phyloP scores from a whole-genome alignment of 1,140 invertebrate genomes.

The Holcopasites calliopsidis region DNA sequence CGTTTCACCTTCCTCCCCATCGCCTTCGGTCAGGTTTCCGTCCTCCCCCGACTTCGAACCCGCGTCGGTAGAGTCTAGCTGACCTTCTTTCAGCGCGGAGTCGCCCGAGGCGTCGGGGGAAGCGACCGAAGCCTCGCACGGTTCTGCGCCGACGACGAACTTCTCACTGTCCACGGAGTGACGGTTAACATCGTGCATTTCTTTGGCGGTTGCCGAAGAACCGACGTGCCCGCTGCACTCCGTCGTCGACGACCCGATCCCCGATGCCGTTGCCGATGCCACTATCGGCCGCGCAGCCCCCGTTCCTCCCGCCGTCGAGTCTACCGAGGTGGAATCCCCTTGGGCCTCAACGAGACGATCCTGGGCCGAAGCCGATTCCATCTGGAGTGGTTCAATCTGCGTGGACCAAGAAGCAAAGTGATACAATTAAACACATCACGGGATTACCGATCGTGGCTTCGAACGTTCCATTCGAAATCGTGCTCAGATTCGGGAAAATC shows the following conservation, averaged over 20 bases:
- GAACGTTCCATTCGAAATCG: background rate
- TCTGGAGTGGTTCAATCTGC: slow-evolving; percentile 67
- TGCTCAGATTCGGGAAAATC: too few relatives aligned
- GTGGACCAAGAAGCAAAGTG: slow-evolving; percentile 24
- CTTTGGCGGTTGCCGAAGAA: background rate
- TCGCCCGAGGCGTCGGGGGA: background rate
- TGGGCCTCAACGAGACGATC: slow-evolving; percentile 62
- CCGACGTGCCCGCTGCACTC: background rate
- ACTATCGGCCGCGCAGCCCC: background rate
- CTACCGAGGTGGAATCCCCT: slow-evolving; percentile 70
- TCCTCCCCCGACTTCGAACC: slow-evolving; percentile 1
- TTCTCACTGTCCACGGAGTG: background rate
- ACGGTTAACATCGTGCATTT: background rate
- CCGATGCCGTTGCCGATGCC: background rate
- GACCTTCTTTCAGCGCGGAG: background rate
- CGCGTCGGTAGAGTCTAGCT: background rate
- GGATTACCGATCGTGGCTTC: too few relatives aligned
- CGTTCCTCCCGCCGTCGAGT: background rate
- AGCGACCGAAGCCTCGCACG: background rate
- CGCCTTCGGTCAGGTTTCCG: background rate
- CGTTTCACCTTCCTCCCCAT: background rate
- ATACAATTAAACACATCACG: background rate
- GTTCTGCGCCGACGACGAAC: background rate
- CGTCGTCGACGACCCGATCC: background rate
- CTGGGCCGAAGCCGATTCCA: slow-evolving; percentile 73